phyloP scores from a whole-genome alignment of 2,888 invertebrate species.

The Digitonthophagus gazella region DNA sequence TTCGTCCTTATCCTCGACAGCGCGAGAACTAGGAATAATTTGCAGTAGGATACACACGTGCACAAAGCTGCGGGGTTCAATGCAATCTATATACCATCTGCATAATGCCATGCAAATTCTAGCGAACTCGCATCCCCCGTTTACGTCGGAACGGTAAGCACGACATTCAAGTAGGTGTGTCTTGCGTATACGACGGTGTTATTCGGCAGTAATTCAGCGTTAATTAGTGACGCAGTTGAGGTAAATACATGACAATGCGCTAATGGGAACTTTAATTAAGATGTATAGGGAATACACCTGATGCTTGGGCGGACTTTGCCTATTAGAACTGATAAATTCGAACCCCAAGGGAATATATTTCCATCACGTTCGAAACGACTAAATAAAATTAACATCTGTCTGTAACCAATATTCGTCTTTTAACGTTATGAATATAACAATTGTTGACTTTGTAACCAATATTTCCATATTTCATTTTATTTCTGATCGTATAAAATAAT shows the following conservation, averaged over 20 bases:
- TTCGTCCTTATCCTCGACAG: background rate
- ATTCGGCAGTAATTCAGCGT: background rate
- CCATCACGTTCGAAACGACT: too few species aligned
- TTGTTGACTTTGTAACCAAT: too few species aligned
- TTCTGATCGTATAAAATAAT: too few species aligned
- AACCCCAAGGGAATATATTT: too few species aligned
- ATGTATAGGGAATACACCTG: background rate
- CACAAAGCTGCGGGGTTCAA: background rate
- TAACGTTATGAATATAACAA: too few species aligned
- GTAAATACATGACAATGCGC: background rate
- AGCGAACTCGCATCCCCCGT: background rate
- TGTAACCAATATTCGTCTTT: too few species aligned
- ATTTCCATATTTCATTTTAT: too few species aligned
- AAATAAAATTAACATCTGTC: too few species aligned
- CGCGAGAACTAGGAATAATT: background rate
- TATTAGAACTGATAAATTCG: too few species aligned
- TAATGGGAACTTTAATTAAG: background rate
- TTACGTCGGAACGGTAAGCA: background rate
- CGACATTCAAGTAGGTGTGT: background rate
- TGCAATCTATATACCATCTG: background rate
- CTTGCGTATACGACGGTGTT: background rate
- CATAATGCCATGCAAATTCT: background rate
- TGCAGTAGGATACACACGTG: background rate
- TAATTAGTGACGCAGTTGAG: background rate
- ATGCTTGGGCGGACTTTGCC: background rate